Evolutionary conservation across 2,797 vertebrate genomes (phyloP), one percentile per base, ranked within the genome.

Genomic region (Ambastaia sidthimunki): DNA sequence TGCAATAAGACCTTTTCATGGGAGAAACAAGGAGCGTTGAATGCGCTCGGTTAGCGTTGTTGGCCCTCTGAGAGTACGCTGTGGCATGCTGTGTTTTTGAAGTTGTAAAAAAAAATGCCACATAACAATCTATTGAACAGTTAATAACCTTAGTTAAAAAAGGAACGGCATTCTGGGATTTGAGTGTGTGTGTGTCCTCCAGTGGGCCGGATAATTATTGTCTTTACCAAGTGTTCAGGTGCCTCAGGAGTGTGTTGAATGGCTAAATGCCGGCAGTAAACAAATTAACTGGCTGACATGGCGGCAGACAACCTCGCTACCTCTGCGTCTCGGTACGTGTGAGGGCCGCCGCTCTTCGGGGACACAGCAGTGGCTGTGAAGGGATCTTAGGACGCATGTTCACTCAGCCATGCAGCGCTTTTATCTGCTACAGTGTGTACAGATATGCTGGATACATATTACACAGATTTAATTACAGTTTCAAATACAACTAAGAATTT

Each of bases 141-240:
- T 81, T 85, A 82, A 84, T 82, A 87, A 84, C 82, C 59, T 80
- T 80, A 70, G 80, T 74, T 60, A 66, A 69, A 55, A 73, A 82
- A 67, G 66, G 66, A 78, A 60, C 57, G 4, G 62, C 79, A 75
- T 63, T 82, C 66, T 28, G 70, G 74, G 81, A 37, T 75, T 67
- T 70, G 48, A 66, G 73, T 34, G 71, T 67, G 76, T 52, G 76
- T 52, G 76, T 79, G 70, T 83, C 71, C 77, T 87, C 82, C 85
- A 82, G 80, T 85, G 84, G 81, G 80, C 83, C 55, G 82, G 67
- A 83, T 85, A 86, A 86, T 86, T 84, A 78, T 82, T 66, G 59
- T 80, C 82, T 78, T 76, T 74, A 84, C 82, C 80, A 78, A 80
- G 84, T 84, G 84, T 84, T 87, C 83, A 87, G 82, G 82, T 83